Evolutionary conservation across 2,888 invertebrate species (phyloP).

Genomic region (Antheraea assamensis): DNA sequence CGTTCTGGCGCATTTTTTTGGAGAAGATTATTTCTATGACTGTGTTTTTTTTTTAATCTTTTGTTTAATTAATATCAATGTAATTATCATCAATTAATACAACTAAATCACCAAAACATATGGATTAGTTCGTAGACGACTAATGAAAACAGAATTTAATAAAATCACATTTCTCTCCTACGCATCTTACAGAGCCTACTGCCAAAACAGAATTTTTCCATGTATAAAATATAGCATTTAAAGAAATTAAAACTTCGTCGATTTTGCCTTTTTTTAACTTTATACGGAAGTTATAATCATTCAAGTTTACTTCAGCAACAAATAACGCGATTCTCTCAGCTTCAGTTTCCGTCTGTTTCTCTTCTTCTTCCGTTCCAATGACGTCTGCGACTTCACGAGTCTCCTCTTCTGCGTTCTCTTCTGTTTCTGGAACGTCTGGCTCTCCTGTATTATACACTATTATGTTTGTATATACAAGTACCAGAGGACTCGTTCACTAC

Average conservation of each 20-base stretch:
- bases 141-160: too few species aligned
- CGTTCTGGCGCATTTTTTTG: too few species aligned
- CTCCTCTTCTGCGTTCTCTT: constrained; percentile 27
- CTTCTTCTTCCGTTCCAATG: constrained; percentile 27
- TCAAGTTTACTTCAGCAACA: constrained; percentile 50
- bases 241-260: neutral
- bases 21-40: too few species aligned
- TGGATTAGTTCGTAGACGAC: too few species aligned
- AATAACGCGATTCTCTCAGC: constrained; percentile 34
- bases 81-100: too few species aligned
- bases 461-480: neutral
- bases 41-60: too few species aligned
- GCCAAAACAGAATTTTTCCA: neutral
- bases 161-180: neutral
- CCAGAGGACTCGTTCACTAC: neutral
- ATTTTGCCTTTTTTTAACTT: neutral
- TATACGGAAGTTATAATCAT: neutral
- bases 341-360: constrained; percentile 25
- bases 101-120: too few species aligned
- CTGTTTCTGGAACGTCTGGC: constrained; percentile 28
- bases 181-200: neutral
- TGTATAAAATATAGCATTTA: neutral
- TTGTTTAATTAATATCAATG: too few species aligned
- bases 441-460: constrained; percentile 37
- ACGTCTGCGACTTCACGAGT: constrained; percentile 22